These are phyloP conservation scores for Drosophila crucigera DNA, from an alignment of 2,888 invertebrate species.

Conservation along the genomic window DNA sequence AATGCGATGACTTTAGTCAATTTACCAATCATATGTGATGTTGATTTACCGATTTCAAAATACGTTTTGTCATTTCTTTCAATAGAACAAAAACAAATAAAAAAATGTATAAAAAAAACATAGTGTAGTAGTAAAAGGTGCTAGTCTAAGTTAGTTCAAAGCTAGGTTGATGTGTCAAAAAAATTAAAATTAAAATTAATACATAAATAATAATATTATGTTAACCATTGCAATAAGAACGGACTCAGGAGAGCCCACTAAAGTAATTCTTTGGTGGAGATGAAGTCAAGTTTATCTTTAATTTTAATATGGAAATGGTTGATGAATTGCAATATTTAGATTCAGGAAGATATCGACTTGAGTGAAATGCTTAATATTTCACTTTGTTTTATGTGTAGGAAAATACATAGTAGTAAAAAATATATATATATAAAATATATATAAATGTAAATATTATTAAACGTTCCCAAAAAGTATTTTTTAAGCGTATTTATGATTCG, in stretches of 20 bases:
- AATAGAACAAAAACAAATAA: neutral
- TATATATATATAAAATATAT: neutral
- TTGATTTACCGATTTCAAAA: neutral
- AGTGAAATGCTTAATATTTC: neutral
- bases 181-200: neutral
- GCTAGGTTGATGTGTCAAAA: neutral
- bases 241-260: rapidly evolving
- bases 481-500: constrained; percentile 35
- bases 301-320: neutral
- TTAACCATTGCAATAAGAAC: neutral
- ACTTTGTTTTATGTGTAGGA: neutral
- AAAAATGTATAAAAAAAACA: neutral
- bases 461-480: neutral
- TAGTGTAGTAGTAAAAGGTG: neutral
- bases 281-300: neutral
- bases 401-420: neutral
- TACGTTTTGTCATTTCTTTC: neutral
- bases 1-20: neutral
- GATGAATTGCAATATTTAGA: neutral
- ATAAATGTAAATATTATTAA: neutral
- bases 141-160: neutral
- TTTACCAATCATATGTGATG: neutral
- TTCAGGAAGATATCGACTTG: neutral
- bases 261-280: neutral
- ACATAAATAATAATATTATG: neutral